phyloP scores from a whole-genome alignment of 2,888 invertebrate species.

The Agelastica alni region DNA sequence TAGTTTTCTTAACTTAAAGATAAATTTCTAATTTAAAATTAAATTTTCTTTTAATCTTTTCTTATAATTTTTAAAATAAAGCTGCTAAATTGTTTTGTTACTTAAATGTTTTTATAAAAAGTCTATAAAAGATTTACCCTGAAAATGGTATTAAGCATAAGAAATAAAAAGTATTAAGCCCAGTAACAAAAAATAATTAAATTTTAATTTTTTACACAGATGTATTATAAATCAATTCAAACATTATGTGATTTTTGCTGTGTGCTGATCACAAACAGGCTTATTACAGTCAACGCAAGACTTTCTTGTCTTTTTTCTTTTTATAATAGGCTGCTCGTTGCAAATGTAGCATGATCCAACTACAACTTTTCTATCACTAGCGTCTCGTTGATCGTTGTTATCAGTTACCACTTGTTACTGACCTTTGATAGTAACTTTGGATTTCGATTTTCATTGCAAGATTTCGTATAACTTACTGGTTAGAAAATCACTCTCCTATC shows the following conservation, averaged over 20 bases:
- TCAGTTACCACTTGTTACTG: neutral
- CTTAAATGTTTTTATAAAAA: too few species aligned
- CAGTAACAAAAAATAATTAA: too few species aligned
- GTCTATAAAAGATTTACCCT: too few species aligned
- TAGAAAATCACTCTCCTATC: neutral
- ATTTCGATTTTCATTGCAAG: neutral
- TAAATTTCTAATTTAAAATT: too few species aligned
- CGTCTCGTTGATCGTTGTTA: neutral
- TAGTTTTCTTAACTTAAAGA: too few species aligned
- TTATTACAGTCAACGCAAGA: neutral
- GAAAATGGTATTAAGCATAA: too few species aligned
- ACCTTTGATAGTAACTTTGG: neutral
- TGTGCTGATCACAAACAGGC: neutral
- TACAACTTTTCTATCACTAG: neutral
- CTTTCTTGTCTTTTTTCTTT: neutral
- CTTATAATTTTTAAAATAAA: too few species aligned
- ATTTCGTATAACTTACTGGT: neutral
- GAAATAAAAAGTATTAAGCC: too few species aligned
- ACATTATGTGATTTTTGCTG: neutral
- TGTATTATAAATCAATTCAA: too few species aligned
- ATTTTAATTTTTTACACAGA: too few species aligned
- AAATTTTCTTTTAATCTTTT: too few species aligned
- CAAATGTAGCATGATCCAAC: neutral
- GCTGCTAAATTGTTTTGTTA: too few species aligned
- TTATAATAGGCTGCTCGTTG: neutral